Evolutionary conservation across 1,140 invertebrate genomes (phyloP).

Genomic region (Trissolcus basalis): DNA sequence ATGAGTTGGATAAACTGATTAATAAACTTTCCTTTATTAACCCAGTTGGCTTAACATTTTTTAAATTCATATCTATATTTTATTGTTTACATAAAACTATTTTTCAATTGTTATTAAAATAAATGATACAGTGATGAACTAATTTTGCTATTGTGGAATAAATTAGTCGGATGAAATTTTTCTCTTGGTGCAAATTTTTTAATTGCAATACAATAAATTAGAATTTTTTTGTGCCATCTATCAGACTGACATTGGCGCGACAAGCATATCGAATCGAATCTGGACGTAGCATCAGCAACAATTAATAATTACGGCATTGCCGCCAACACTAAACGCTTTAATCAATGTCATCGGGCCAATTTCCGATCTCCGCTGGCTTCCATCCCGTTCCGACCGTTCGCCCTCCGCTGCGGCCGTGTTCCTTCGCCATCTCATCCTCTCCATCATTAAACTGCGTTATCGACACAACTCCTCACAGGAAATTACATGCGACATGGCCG

Average conservation of each 20-base stretch:
- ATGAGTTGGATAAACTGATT: too few relatives aligned
- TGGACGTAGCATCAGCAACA: constrained; percentile 68
- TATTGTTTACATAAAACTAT: too few relatives aligned
- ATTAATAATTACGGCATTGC: constrained; percentile 75
- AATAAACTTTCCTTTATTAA: too few relatives aligned
- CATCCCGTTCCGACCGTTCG: constrained; percentile 63
- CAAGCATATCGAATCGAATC: constrained; percentile 61
- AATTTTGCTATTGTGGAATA: too few relatives aligned
- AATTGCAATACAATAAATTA: background rate
- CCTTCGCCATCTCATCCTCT: constrained; percentile 36
- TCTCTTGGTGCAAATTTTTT: too few relatives aligned
- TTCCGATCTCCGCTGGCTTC: constrained; percentile 73
- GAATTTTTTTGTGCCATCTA: constrained; percentile 27
- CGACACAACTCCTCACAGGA: constrained; percentile 66
- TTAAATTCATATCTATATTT: too few relatives aligned
- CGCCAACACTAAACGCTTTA: constrained; percentile 74
- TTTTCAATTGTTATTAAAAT: too few relatives aligned
- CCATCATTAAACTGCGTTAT: constrained; percentile 62
- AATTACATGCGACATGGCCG: constrained; percentile 69
- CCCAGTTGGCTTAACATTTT: too few relatives aligned
- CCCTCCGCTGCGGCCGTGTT: constrained; percentile 26
- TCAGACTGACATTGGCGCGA: constrained; percentile 36
- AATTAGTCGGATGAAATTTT: too few relatives aligned
- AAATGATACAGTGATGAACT: too few relatives aligned
- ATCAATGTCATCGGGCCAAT: constrained; percentile 77